A percentile compares a stretch with the other conserved stretches of the same genome.
phyloP scores from a whole-genome alignment of 2,888 invertebrate genomes.

The Argyra leucocephala region DNA sequence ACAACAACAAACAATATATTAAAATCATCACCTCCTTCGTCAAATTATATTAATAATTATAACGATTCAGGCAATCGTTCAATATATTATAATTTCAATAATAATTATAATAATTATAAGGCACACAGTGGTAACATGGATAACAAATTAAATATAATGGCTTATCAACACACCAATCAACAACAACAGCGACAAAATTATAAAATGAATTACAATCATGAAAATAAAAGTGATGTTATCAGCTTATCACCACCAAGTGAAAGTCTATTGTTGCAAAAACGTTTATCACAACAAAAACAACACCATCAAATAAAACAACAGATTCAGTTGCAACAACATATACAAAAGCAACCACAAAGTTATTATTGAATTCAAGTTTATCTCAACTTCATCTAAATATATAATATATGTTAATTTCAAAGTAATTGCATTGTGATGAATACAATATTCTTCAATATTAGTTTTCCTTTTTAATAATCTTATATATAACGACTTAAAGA shows the following conservation, averaged over 20 bases:
- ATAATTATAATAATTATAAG: constrained; percentile 14
- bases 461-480: too few species aligned
- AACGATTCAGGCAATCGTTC: constrained; percentile 14
- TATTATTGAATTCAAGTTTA: neutral
- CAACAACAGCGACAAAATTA: neutral
- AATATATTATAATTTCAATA: constrained; percentile 18
- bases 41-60: constrained; percentile 17
- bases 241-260: constrained; percentile 79
- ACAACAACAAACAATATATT: constrained; percentile 7
- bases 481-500: too few species aligned
- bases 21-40: constrained; percentile 23
- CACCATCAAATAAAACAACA: neutral
- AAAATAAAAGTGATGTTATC: constrained; percentile 40
- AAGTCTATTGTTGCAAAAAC: constrained; percentile 71
- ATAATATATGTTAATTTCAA: neutral
- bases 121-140: neutral
- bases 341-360: neutral
- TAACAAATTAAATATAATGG: constrained; percentile 5
- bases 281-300: constrained; percentile 34
- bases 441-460: too few species aligned
- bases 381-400: neutral
- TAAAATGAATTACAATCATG: neutral
- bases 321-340: neutral
- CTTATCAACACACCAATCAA: too few species aligned
- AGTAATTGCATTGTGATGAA: too few species aligned